Base-by-base conservation (phyloP, 2,113 vertebrate species). In the Percina caprodes region DNA sequence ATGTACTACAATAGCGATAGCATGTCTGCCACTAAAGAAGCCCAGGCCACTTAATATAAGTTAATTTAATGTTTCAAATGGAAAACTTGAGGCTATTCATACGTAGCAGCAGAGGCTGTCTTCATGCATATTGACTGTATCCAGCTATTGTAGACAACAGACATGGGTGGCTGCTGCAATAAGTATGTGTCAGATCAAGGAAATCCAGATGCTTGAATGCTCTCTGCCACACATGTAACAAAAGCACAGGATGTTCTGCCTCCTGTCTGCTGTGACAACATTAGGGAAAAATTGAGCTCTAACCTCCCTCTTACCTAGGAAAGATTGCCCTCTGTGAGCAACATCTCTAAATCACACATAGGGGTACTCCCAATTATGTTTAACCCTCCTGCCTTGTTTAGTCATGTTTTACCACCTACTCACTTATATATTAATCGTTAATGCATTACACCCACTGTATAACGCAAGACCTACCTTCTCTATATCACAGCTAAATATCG, bases 401-500 rank as follows among this genome's bases (percentile, higher is more conserved):
- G 80, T 90, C 84, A 79, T 84, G 80, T 84, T 88, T 90, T 85
- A 73, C 80, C 80, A 48, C 85, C 88, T 89, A 86, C 88, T 90
- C 84, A n/a, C 88, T 81, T 77, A 85, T 90, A 59, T 82, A 76
- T 88, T 84, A 82, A 91, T 89, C 81, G 82, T 86, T 83, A 86
- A 84, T 88, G 67, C 65, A 86, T 83, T 79, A 81, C 79, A 79
- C 74, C 65, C 80, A 61, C 77, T 85, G 63, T 82, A 78, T 55
- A 33, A 81, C 86, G 71, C 48, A 76, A 61, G 75, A 58, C 56
- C 76, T 23, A 71, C 24, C 13, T 73, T 86, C 16, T 80, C 16
- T 67, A 48, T 35, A 67, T 71, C 48, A 82, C 30, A 73, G 65
- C 49, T 77, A 24, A 59, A 79, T 33, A 33, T 54, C 21, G 15